phyloP scores from a whole-genome alignment of 53 echinoderm and acorn worm species.

The Holothuria leucospilota region DNA sequence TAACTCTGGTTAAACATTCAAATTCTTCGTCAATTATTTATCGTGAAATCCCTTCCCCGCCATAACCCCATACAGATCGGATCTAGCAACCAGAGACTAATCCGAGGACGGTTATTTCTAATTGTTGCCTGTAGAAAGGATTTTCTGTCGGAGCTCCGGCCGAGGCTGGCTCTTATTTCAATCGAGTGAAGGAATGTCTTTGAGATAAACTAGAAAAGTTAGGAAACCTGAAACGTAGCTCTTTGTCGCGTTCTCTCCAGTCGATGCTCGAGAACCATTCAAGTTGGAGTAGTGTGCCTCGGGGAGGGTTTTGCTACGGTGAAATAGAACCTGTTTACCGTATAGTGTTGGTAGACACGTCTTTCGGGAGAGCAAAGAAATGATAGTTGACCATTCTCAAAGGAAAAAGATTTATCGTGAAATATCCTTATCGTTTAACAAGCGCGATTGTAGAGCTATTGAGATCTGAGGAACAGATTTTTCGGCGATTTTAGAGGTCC shows the following conservation, averaged over 20 bases:
- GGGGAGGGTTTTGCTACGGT: constrained; percentile 45
- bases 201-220: constrained; percentile 29
- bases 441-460: constrained; percentile 24
- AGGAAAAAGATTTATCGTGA: constrained; percentile 30
- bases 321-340: constrained; percentile 47
- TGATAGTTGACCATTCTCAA: constrained; percentile 50
- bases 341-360: constrained; percentile 11
- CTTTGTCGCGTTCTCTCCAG: background rate
- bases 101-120: constrained; percentile 34
- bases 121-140: constrained; percentile 46
- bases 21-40: too few relatives aligned
- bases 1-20: too few relatives aligned
- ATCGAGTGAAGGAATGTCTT: constrained; percentile 42
- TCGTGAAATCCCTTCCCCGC: too few relatives aligned
- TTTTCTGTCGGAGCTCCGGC: constrained; percentile 35
- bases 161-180: constrained; percentile 33
- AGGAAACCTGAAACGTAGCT: constrained; percentile 24
- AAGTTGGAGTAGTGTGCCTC: constrained; percentile 29
- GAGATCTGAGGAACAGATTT: constrained; percentile 36
- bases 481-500: constrained; percentile 43
- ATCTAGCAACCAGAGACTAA: constrained; percentile 41
- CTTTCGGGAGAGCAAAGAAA: constrained; percentile 13
- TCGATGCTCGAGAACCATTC: constrained; percentile 32
- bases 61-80: constrained; percentile 20
- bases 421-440: constrained; percentile 38